A percentile compares a stretch with the other conserved stretches of the same genome.
Evolutionary conservation across 2,888 invertebrate genomes (phyloP).

Genomic region (Agonopterix subpropinquella): DNA sequence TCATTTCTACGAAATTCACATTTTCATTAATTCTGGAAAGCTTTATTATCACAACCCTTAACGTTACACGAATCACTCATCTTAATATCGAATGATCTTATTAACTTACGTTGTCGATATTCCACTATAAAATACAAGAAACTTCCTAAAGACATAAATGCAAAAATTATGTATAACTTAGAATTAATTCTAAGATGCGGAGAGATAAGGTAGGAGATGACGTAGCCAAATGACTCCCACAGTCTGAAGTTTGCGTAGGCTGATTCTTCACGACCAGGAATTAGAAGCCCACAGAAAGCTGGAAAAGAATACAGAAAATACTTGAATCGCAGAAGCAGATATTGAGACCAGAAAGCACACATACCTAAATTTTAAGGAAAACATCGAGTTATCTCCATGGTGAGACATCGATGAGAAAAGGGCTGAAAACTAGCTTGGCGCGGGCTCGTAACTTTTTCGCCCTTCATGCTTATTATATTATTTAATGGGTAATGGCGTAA

Average conservation of each 20-base stretch:
- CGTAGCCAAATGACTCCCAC: constrained; percentile 81
- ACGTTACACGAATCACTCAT: not conserved
- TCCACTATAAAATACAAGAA: constrained; percentile 69
- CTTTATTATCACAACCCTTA: not conserved
- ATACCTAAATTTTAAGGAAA: too few relatives aligned
- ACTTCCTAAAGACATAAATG: constrained; percentile 65
- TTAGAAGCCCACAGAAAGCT: constrained; percentile 79
- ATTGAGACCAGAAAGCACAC: too few relatives aligned
- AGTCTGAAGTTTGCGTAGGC: constrained; percentile 82
- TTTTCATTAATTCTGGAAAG: not conserved
- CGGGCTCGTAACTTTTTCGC: too few relatives aligned
- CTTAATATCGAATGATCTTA: not conserved
- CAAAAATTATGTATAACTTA: constrained; percentile 71
- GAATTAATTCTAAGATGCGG: constrained; percentile 66
- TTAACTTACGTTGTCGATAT: constrained; percentile 25
- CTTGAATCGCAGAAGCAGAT: too few relatives aligned
- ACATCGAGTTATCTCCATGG: too few relatives aligned
- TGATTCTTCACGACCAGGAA: constrained; percentile 77
- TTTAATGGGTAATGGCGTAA: too few relatives aligned
- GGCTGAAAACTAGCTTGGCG: too few relatives aligned
- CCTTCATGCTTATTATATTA: too few relatives aligned
- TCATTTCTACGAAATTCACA: too few relatives aligned
- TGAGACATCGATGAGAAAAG: too few relatives aligned
- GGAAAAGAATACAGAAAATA: constrained; percentile 6
- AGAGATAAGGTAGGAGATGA: constrained; percentile 77